These are phyloP conservation scores for Paracentrotus lividus DNA, from an alignment of 53 echinoderm and acorn worm genomes.

Conservation along the genomic window DNA sequence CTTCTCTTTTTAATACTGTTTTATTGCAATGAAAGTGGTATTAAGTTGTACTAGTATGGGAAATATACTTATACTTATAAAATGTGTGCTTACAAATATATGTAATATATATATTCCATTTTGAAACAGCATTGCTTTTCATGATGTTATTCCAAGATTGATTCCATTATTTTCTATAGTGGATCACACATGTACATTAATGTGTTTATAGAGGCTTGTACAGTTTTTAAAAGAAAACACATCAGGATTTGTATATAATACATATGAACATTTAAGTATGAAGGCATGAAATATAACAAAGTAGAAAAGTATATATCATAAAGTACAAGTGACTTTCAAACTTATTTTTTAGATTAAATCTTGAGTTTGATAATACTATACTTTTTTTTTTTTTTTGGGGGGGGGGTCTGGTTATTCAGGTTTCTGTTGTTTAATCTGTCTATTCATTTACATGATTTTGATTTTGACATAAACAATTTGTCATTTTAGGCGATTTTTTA, in stretches of 20 bases:
- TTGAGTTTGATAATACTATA: background rate
- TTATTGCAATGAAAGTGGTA: background rate
- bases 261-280: conserved; percentile 7
- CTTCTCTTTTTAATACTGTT: too few relatives aligned
- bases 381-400: background rate
- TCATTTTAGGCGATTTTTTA: background rate
- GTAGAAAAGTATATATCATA: background rate
- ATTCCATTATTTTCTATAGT: background rate
- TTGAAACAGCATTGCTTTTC: background rate
- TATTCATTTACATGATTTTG: background rate
- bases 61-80: background rate
- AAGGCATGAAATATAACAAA: background rate
- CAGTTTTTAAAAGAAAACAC: conserved; percentile 58
- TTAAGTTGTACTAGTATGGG: background rate
- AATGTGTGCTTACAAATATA: background rate
- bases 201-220: conserved; percentile 64
- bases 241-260: conserved; percentile 62
- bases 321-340: background rate
- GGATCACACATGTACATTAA: background rate
- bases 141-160: background rate
- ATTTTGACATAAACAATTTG: too few relatives aligned
- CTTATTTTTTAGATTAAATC: background rate
- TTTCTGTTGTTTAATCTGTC: background rate
- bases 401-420: background rate
- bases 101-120: background rate